Conservation (phyloP, 2,797 vertebrate genomes). For the Stomatorhinus walkeri region DNA sequence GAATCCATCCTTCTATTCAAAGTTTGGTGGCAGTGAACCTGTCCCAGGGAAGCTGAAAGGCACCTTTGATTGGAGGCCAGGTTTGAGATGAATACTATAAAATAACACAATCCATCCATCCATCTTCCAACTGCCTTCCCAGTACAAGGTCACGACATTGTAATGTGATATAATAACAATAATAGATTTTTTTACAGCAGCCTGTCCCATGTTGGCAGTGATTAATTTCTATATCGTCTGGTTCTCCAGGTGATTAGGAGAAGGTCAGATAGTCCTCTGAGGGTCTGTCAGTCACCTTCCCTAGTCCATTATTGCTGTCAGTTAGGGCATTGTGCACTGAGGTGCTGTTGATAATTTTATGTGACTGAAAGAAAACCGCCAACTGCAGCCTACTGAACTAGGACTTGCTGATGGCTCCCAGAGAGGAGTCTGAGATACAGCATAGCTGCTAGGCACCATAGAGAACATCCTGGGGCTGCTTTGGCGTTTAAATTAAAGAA, state of each 20-base stretch:
- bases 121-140: not conserved
- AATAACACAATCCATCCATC: not conserved
- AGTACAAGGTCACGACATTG: not conserved
- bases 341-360: conserved; percentile 24
- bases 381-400: not conserved
- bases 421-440: not conserved
- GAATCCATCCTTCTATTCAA: not conserved
- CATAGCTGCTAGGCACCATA: not conserved
- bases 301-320: not conserved
- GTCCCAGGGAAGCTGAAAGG: not conserved
- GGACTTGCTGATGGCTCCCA: not conserved
- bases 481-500: not conserved
- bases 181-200: not conserved
- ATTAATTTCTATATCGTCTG: not conserved
- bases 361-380: conserved; percentile 26
- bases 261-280: not conserved
- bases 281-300: not conserved
- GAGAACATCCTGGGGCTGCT: not conserved
- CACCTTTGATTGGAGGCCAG: not conserved
- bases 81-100: not conserved
- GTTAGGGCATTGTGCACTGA: conserved; percentile 20
- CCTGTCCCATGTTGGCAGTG: not conserved
- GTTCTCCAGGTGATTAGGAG: not conserved
- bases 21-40: not conserved
- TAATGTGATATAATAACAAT: not conserved